phyloP scores from a whole-genome alignment of 2,888 invertebrate genomes.

The Brenthis ino region DNA sequence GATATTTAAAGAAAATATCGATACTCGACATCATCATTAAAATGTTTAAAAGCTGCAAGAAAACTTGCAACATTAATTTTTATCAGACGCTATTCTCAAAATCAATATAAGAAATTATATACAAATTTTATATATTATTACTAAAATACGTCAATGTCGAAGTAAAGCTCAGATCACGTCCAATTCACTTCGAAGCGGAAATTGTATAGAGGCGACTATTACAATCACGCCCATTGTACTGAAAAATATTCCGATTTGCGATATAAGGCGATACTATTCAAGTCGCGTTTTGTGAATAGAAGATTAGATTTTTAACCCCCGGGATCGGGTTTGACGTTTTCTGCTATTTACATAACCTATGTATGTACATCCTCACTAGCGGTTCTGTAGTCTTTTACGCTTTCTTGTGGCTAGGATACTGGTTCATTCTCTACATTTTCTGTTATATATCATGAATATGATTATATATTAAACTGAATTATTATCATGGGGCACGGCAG shows the following conservation, averaged over 20 bases:
- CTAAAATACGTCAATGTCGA: slow-evolving; percentile 19
- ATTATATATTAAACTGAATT: no score
- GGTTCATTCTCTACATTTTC: not conserved
- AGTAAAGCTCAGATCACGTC: slow-evolving; percentile 19
- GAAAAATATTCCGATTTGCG: slow-evolving; percentile 22
- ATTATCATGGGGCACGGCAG: no score
- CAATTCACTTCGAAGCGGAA: slow-evolving; percentile 20
- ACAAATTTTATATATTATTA: slow-evolving; percentile 8
- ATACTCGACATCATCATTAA: no score
- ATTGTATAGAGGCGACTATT: slow-evolving; percentile 27
- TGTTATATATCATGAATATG: no score
- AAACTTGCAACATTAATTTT: no score
- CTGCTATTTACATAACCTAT: no score
- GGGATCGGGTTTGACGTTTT: slow-evolving; percentile 1
- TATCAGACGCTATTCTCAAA: not conserved
- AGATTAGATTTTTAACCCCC: slow-evolving; percentile 16
- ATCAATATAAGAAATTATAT: not conserved
- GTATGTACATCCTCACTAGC: no score
- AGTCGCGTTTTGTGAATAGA: slow-evolving; percentile 13
- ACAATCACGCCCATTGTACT: slow-evolving; percentile 27
- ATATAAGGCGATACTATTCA: slow-evolving; percentile 17
- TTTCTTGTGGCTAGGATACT: not conserved
- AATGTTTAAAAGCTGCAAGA: no score
- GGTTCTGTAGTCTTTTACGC: not conserved
- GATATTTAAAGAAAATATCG: no score